phyloP scores from a whole-genome alignment of 2,797 vertebrate species.

The Coendou prehensilis region DNA sequence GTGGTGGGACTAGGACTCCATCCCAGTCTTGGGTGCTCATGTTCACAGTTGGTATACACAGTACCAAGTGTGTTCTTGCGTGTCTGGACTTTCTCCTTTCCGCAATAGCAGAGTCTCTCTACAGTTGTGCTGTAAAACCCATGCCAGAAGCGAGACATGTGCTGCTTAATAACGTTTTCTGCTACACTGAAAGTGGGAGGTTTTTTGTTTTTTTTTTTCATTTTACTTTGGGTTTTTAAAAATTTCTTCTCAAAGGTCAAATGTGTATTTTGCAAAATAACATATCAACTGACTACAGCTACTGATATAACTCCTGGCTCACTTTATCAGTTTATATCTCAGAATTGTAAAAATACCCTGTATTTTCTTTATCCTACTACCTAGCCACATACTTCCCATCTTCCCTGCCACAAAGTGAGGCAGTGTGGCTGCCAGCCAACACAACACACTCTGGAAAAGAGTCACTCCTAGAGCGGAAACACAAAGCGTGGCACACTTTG shows the following conservation, averaged over 20 bases:
- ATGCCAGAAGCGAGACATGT: not conserved
- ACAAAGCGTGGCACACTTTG: not conserved
- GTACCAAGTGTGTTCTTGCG: not conserved
- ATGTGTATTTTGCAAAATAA: slow-evolving; percentile 54
- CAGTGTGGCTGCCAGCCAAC: not conserved
- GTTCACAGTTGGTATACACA: not conserved
- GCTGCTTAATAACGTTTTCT: not conserved
- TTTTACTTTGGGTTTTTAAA: not conserved
- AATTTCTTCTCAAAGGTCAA: slow-evolving; percentile 36
- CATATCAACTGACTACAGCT: not conserved
- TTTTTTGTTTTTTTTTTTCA: not conserved
- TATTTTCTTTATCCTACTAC: not conserved
- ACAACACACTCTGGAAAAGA: not conserved
- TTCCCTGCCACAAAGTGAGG: not conserved
- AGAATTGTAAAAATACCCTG: not conserved
- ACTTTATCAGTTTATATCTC: not conserved
- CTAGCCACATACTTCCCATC: not conserved
- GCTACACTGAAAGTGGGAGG: not conserved
- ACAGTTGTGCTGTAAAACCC: not conserved
- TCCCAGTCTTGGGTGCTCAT: not conserved
- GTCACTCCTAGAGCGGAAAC: not conserved
- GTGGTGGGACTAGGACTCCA: not conserved
- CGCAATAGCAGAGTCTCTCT: not conserved
- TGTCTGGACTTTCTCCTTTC: not conserved
- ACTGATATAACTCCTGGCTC: not conserved